Conservation (phyloP, 2,797 vertebrate species). For the Oreonectes daqikongensis region DNA sequence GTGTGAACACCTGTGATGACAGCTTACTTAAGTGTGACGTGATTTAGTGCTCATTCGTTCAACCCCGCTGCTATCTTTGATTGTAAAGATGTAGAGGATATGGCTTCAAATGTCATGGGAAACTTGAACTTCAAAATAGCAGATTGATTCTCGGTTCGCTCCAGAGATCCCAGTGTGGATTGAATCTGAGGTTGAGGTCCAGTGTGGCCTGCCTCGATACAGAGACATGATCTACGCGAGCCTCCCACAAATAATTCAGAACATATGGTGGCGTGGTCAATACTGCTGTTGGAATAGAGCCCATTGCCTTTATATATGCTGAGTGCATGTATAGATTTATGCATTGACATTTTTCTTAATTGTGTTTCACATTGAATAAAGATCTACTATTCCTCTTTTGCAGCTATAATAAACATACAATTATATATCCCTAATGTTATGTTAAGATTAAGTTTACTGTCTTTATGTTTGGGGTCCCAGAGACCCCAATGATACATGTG, state of each 20-base stretch:
- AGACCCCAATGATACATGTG: background rate
- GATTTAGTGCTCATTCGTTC: conserved; percentile 11
- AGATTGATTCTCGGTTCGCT: conserved; percentile 13
- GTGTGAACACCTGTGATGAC: conserved; percentile 17
- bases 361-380: conserved; percentile 32
- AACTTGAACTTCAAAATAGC: conserved; percentile 23
- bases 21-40: conserved; percentile 19
- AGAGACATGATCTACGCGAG: conserved; percentile 21
- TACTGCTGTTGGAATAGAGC: conserved; percentile 8
- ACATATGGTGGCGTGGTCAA: conserved; percentile 45
- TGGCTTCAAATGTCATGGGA: conserved; percentile 25
- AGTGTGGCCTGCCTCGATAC: conserved; percentile 28
- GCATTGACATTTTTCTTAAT: conserved; percentile 39
- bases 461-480: background rate
- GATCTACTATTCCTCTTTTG: conserved; percentile 12
- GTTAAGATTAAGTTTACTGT: background rate
- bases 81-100: conserved; percentile 21
- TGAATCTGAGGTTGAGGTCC: background rate
- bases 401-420: conserved; percentile 1
- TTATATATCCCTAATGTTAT: conserved; percentile 27
- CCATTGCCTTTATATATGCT: conserved; percentile 16
- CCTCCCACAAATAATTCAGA: conserved; percentile 34
- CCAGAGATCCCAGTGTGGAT: conserved; percentile 15
- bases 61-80: background rate
- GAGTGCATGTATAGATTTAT: conserved; percentile 31